These are phyloP conservation scores for Cyprinodon brontotheroides DNA, from an alignment of 2,113 vertebrate species.

Conservation along the genomic window DNA sequence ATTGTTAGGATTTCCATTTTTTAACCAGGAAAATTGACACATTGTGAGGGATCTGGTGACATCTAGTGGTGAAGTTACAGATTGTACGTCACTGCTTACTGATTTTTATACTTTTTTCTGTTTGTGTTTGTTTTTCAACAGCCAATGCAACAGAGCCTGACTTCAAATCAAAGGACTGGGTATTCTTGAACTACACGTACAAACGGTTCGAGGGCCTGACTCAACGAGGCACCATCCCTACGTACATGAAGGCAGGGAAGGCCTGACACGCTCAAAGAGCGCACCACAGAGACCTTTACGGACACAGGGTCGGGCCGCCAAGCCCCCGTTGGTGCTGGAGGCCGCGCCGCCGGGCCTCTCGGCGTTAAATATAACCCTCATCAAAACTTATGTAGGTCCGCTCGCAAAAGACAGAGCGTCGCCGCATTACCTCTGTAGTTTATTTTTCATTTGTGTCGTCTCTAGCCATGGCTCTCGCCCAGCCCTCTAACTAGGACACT, in stretches of 20 bases:
- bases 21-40: background rate
- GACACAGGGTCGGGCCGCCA: conserved; percentile 70
- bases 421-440: conserved; percentile 72
- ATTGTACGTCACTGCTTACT: background rate
- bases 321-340: conserved; percentile 66
- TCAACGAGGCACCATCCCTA: conserved; percentile 94
- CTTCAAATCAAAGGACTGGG: conserved; percentile 99
- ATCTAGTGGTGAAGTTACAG: background rate
- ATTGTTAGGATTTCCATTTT: background rate
- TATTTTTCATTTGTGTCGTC: conserved; percentile 49
- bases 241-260: conserved; percentile 95
- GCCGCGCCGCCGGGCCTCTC: conserved; percentile 45
- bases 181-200: conserved; percentile 99
- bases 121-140: conserved; percentile 72
- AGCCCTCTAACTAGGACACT: conserved; percentile 53
- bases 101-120: background rate
- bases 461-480: conserved; percentile 66
- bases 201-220: conserved; percentile 98
- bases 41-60: background rate
- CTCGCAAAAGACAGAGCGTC: conserved; percentile 48
- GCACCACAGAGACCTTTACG: conserved; percentile 48
- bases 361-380: conserved; percentile 57
- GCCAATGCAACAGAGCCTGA: conserved; percentile 92
- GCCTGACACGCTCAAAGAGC: conserved; percentile 76
- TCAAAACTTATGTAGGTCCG: conserved; percentile 57